Percentiles rank a stretch among this genome's conserved stretches.
Evolutionary conservation across 1,140 invertebrate species (phyloP).

Genomic region (Caenorhabditis briggsae): DNA sequence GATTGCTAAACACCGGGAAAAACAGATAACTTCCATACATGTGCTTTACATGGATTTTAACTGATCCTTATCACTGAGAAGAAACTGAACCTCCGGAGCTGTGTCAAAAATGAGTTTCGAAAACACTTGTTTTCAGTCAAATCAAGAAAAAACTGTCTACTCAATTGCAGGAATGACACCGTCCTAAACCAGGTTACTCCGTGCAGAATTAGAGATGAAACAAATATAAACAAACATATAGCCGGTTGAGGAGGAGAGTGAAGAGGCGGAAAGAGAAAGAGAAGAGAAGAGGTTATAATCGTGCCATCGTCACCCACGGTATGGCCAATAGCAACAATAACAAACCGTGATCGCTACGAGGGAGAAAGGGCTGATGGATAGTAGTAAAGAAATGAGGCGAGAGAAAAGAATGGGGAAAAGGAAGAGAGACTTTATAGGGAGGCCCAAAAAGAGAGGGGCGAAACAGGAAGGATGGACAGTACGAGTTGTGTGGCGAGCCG

Average conservation of each 20-base stretch:
- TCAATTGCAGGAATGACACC: neutral
- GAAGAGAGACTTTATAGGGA: conserved; percentile 5
- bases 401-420: neutral
- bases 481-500: conserved; percentile 43
- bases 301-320: conserved; percentile 43
- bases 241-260: neutral
- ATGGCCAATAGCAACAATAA: conserved; percentile 33
- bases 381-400: neutral
- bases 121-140: neutral
- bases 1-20: too few relatives aligned
- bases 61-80: too few relatives aligned
- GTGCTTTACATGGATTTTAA: too few relatives aligned
- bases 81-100: too few relatives aligned
- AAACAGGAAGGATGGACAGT: conserved; percentile 24
- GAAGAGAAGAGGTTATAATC: conserved; percentile 29
- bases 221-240: conserved; percentile 7
- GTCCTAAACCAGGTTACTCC: neutral
- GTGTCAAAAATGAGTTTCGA: too few relatives aligned
- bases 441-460: neutral
- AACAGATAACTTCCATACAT: too few relatives aligned
- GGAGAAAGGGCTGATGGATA: conserved; percentile 11
- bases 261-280: neutral
- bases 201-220: neutral
- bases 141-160: neutral
- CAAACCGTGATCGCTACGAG: conserved; percentile 40